Percentiles rank a stretch among this genome's conserved stretches.
Conservation (phyloP, 2,888 invertebrate genomes). For the Zaprionus obscuricornis region DNA sequence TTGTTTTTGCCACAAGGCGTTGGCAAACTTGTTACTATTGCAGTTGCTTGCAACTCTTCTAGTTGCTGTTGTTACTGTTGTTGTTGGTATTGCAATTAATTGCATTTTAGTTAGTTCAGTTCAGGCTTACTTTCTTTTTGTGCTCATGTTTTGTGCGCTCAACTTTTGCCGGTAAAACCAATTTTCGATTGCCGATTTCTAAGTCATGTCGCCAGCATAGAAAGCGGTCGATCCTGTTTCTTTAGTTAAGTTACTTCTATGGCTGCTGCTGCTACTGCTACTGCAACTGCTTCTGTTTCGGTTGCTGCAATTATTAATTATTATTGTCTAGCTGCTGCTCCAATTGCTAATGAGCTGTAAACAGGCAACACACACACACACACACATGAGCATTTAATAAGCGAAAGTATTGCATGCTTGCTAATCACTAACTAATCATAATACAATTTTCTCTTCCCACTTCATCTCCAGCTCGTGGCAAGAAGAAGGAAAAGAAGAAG, state of each 20-base stretch:
- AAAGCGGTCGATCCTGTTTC: constrained; percentile 74
- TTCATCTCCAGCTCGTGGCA: constrained; percentile 88
- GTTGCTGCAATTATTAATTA: background rate
- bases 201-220: constrained; percentile 50
- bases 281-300: background rate
- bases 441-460: background rate
- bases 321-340: constrained; percentile 44
- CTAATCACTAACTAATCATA: constrained; percentile 24
- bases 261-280: background rate
- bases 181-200: constrained; percentile 67
- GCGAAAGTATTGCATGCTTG: constrained; percentile 72
- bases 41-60: constrained; percentile 24
- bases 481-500: constrained; percentile 91
- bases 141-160: constrained; percentile 17
- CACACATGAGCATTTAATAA: constrained; percentile 25
- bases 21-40: constrained; percentile 40
- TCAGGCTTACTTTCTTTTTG: constrained; percentile 75
- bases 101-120: constrained; percentile 65
- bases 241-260: no score
- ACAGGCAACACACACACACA: no score
- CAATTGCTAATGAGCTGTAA: constrained; percentile 69
- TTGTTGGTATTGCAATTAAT: constrained; percentile 71
- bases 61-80: no score
- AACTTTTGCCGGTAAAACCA: no score
- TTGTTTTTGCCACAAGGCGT: constrained; percentile 3